phyloP scores from a whole-genome alignment of 2,888 invertebrate genomes.

The Drosophila atripex region DNA sequence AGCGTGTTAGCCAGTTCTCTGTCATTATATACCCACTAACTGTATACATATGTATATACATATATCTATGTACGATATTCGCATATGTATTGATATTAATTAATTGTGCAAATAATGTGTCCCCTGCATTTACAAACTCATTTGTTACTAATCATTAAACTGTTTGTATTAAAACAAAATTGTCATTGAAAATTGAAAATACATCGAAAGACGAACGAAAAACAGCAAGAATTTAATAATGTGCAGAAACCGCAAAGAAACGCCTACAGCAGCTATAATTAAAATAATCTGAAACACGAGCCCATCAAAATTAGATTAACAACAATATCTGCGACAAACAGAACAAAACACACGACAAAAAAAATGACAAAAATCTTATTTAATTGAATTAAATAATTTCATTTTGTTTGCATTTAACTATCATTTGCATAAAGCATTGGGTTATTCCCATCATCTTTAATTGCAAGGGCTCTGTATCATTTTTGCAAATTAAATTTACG shows the following conservation, averaged over 20 bases:
- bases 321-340: slow-evolving; percentile 21
- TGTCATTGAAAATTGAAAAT: slow-evolving; percentile 39
- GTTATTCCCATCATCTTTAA: slow-evolving; percentile 23
- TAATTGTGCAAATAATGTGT: slow-evolving; percentile 72
- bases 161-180: slow-evolving; percentile 38
- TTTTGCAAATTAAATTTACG: slow-evolving; percentile 47
- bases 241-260: slow-evolving; percentile 39
- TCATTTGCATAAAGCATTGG: slow-evolving; percentile 49
- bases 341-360: slow-evolving; percentile 22
- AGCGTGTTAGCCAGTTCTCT: slow-evolving; percentile 46
- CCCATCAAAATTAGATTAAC: slow-evolving; percentile 43
- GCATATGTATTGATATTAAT: slow-evolving; percentile 54
- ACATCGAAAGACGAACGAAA: slow-evolving; percentile 29
- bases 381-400: slow-evolving; percentile 82
- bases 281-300: slow-evolving; percentile 3
- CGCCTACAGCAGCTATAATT: slow-evolving; percentile 22
- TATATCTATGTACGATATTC: slow-evolving; percentile 35
- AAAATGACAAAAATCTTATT: slow-evolving; percentile 78
- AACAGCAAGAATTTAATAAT: slow-evolving; percentile 40
- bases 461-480: slow-evolving; percentile 36
- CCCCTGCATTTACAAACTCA: slow-evolving; percentile 69
- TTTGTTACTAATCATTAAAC: slow-evolving; percentile 77
- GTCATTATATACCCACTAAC: slow-evolving; percentile 38
- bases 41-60: slow-evolving; percentile 27
- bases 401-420: slow-evolving; percentile 74